Evolutionary conservation across 1,140 invertebrate species (phyloP), one percentile per base, ranked within the genome.

Genomic region (Lordiphosa stackelbergi): DNA sequence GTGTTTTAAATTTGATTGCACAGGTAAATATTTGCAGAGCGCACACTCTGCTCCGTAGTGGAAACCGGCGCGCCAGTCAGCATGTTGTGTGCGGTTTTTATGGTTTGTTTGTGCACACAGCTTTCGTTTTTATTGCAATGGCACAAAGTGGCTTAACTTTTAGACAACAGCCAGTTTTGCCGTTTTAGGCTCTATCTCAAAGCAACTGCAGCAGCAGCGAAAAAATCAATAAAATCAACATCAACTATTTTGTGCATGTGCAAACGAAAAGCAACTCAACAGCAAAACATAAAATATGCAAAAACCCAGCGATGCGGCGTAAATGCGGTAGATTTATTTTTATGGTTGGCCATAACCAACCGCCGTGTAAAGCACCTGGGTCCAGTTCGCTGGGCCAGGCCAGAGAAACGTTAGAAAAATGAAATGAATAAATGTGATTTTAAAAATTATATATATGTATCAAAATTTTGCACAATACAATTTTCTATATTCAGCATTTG

Each of bases 251-350:
- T 70, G 53, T 63, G 61, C 58, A 61, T 58, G 28, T 55, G 53
- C 53, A 41, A 37, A 51, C 42, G 60, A 69, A 66, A 73, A 45
- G 37, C 75, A 60, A 54, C 58, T 60, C 58, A 61, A 61, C 59
- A 61, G 42, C 43, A 28, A 34, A 68, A 56, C 60, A 81, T 81
- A 83, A 81, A 81, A 81, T 81, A 81, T 81, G 71, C 66, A 83
- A 75, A 83, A 83, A 8, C 43, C 53, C 71, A 72, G 72, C 71
- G 62, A 75, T 54, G 62, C 71, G 63, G 75, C 72, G 75, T 75
- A 81, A 81, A 81, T 81, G 75, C 77, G 66, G 59, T 66, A 72
- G 75, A 83, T 81, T 81, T 81, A 83, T 81, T 75, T 83, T 81
- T 83, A 81, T 81, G 60, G 56, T 74, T 64, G 65, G 37, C 66